Evolutionary conservation across 2,888 invertebrate genomes (phyloP).

Genomic region (Eupithecia subumbrata): DNA sequence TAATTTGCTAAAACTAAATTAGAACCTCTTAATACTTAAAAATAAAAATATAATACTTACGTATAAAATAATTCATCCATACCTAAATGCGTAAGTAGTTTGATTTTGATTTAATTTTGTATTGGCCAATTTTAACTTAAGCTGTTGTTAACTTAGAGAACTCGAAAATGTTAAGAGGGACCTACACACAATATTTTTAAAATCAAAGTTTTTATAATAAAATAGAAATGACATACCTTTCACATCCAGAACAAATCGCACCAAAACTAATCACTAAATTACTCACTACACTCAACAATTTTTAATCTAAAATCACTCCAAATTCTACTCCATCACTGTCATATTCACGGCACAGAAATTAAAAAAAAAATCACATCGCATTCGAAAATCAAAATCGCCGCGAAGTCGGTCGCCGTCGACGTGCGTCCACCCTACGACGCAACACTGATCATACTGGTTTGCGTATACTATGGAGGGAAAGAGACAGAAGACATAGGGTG

Average conservation of each 20-base stretch:
- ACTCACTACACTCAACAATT: constrained; percentile 26
- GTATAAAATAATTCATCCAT: too few relatives aligned
- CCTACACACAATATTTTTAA: background rate
- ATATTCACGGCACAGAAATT: constrained; percentile 26
- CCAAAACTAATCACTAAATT: constrained; percentile 32
- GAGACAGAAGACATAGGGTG: constrained; percentile 61
- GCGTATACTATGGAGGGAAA: constrained; percentile 56
- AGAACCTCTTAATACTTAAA: background rate
- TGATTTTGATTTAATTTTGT: background rate
- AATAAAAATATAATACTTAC: background rate
- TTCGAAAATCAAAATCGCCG: constrained; percentile 44
- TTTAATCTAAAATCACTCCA: constrained; percentile 1
- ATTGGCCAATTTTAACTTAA: background rate
- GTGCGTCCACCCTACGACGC: constrained; percentile 34
- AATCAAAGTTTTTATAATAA: background rate
- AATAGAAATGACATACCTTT: constrained; percentile 26
- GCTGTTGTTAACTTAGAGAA: background rate
- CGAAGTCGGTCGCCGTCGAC: constrained; percentile 25
- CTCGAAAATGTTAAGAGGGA: background rate
- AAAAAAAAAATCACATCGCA: constrained; percentile 40
- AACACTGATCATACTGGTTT: constrained; percentile 60
- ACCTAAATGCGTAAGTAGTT: background rate
- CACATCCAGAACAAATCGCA: constrained; percentile 25
- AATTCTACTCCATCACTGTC: constrained; percentile 29
- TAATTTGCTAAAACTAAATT: too few relatives aligned